phyloP scores from a whole-genome alignment of 2,888 invertebrate species.

The Caenorhabditis doughertyi region DNA sequence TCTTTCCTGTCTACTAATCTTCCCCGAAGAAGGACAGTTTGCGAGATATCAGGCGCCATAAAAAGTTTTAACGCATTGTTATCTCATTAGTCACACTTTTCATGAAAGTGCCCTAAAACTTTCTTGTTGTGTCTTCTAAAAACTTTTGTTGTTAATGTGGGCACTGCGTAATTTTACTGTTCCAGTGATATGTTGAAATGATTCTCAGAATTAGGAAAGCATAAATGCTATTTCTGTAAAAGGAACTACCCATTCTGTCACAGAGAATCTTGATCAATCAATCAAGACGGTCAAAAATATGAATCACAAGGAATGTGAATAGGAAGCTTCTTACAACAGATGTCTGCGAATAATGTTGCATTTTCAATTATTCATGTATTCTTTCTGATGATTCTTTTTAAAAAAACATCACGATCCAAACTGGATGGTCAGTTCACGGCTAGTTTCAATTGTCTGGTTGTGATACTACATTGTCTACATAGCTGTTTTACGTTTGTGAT shows the following conservation, averaged over 20 bases:
- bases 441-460: not conserved
- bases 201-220: not conserved
- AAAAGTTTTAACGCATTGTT: slow-evolving; percentile 16
- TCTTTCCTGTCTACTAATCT: not conserved
- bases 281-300: slow-evolving; percentile 4
- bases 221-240: too few relatives aligned
- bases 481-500: not conserved
- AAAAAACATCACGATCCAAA: too few relatives aligned
- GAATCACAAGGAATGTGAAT: not conserved
- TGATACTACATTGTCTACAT: not conserved
- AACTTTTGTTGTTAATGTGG: not conserved
- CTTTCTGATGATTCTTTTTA: too few relatives aligned
- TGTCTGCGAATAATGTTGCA: not conserved
- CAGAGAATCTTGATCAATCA: slow-evolving; percentile 3
- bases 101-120: too few relatives aligned
- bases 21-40: slow-evolving; percentile 9
- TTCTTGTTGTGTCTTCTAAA: not conserved
- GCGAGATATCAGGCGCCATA: slow-evolving; percentile 16
- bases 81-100: slow-evolving; percentile 22
- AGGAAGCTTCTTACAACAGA: not conserved
- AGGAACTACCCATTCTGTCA: not conserved
- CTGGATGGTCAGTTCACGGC: too few relatives aligned
- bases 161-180: too few relatives aligned
- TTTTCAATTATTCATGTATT: too few relatives aligned
- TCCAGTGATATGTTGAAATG: too few relatives aligned